Conservation (phyloP, 2,797 vertebrate genomes). For the Phataginus tetradactyla region DNA sequence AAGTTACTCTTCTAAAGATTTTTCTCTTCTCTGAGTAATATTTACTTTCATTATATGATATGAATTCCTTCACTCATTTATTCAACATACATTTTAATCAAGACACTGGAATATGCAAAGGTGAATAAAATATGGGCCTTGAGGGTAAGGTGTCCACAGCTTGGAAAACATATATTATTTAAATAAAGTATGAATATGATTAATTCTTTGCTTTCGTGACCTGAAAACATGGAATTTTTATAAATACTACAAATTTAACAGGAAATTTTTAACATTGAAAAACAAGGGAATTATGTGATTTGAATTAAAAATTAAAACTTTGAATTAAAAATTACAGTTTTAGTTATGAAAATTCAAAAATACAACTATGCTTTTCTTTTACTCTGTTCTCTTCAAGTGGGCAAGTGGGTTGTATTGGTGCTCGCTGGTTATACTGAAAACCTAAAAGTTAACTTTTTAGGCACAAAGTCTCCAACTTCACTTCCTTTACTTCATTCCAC, state of each 20-base stretch:
- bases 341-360: background rate
- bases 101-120: background rate
- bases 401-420: background rate
- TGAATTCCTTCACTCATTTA: slow-evolving; percentile 25
- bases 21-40: background rate
- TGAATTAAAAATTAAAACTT: background rate
- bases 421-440: background rate
- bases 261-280: background rate
- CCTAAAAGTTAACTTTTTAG: background rate
- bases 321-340: background rate
- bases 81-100: slow-evolving; percentile 3
- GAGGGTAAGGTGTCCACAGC: background rate
- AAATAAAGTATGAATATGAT: background rate
- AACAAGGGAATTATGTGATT: background rate
- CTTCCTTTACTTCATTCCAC: background rate
- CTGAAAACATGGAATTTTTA: background rate
- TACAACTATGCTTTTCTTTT: background rate
- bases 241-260: slow-evolving; percentile 20
- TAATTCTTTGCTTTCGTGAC: background rate
- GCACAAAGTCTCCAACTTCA: background rate
- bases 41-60: slow-evolving; percentile 2
- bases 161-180: slow-evolving; percentile 20
- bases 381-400: background rate
- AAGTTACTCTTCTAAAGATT: background rate
- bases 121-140: background rate